Evolutionary conservation across 2,888 invertebrate species (phyloP).

Genomic region (Ptilodon capucinus): DNA sequence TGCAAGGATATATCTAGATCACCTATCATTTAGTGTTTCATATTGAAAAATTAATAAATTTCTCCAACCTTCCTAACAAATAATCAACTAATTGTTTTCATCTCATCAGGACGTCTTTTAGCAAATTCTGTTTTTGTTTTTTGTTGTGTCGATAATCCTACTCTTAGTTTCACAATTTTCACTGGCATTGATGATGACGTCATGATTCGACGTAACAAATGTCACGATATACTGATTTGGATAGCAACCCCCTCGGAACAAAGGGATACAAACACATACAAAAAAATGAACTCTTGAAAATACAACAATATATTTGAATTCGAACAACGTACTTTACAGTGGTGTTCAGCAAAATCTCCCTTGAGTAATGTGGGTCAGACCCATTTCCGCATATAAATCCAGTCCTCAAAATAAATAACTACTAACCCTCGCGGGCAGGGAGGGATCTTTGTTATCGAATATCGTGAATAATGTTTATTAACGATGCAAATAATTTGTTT

Average conservation of each 20-base stretch:
- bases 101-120: too few species aligned
- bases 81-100: neutral
- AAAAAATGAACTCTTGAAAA: conserved; percentile 45
- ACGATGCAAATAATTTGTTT: conserved; percentile 25
- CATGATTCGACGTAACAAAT: too few species aligned
- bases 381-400: conserved; percentile 77
- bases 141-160: too few species aligned
- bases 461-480: conserved; percentile 29
- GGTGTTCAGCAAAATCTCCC: conserved; percentile 70
- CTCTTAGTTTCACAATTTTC: too few species aligned
- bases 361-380: conserved; percentile 75
- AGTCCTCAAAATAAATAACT: conserved; percentile 73
- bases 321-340: conserved; percentile 67
- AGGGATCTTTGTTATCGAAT: conserved; percentile 51
- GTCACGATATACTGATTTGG: too few species aligned
- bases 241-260: too few species aligned
- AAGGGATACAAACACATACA: conserved; percentile 10
- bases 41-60: neutral
- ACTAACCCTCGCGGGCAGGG: conserved; percentile 45
- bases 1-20: too few species aligned
- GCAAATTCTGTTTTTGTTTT: too few species aligned
- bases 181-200: too few species aligned
- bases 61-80: neutral
- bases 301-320: conserved; percentile 66
- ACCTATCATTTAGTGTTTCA: too few species aligned